Evolutionary conservation across 2,797 vertebrate species (phyloP), one percentile per base, ranked within the genome.

Genomic region (Somateria mollissima): DNA sequence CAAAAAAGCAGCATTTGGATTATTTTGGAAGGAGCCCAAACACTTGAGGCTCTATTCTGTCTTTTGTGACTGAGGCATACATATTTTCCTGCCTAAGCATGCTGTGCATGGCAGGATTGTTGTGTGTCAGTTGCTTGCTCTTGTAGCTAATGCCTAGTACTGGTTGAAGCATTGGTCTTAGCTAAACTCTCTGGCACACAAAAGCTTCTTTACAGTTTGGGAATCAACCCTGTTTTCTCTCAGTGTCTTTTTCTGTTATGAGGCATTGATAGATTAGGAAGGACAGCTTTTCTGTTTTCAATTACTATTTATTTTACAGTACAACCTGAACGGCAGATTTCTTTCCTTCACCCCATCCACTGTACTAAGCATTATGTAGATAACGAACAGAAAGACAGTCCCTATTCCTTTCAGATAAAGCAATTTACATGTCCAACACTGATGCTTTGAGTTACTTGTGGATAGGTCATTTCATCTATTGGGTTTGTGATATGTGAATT

Each of bases 1-100:
- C 95, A 94, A 96, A 97, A 97, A 96, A 85, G 43, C 79, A 39
- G 89, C 92, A 87, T 97, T 97, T 96, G 92, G 92, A 96, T 96
- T 96, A 96, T 97, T 97, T 96, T 97, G 97, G 96, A 97, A 96
- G 77, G 69, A 95, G 19, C 87, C 96, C 97, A 97, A 97, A 49
- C 87, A 96, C 95, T 96, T 73, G 92, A 97, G 96, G 96, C 95
- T 96, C 87, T 96, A 61, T 97, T 97, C 96, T 96, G 95, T 97
- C 94, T 97, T 97, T 93, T 94, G 89, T 2, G 4, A 95, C 91
- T 45, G 74, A 97, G 78, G 92, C 94, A 72, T 67, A 90, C 92
- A 92, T 95, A 96, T 97, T 96, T 97, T 95, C 94, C 83, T 95
- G 94, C 91, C 92, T 90, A 95, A 95, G 92, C 92, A 95, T 56